Conservation (phyloP, 2,797 vertebrate genomes). For the Prunella strophiata region DNA sequence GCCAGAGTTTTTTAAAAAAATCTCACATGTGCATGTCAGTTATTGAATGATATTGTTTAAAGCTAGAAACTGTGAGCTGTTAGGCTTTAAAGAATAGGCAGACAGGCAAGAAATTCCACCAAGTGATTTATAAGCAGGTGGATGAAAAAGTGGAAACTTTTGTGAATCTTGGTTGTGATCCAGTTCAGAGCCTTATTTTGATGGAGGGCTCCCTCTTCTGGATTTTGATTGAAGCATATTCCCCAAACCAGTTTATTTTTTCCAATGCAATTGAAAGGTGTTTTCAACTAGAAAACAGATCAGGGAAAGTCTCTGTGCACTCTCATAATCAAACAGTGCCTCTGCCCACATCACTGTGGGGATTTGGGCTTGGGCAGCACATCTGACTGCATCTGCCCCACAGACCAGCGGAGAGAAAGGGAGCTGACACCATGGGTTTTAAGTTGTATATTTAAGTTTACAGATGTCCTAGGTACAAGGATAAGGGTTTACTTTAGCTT, state of each 20-base stretch:
- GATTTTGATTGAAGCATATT: background rate
- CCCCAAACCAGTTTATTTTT: background rate
- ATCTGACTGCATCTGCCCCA: background rate
- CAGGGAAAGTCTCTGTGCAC: background rate
- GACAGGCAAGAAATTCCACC: slow-evolving; percentile 51
- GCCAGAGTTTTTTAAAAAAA: background rate
- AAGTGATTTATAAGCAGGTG: slow-evolving; percentile 49
- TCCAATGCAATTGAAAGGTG: background rate
- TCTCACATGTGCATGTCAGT: background rate
- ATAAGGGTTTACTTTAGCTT: background rate
- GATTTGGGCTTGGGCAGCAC: background rate
- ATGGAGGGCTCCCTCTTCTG: slow-evolving; percentile 75
- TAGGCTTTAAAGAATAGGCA: slow-evolving; percentile 48
- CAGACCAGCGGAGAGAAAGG: background rate
- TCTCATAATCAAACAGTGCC: background rate
- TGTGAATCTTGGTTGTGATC: background rate
- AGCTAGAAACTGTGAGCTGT: slow-evolving; percentile 13
- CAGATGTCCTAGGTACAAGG: background rate
- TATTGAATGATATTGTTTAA: slow-evolving; percentile 39
- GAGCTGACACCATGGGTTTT: background rate
- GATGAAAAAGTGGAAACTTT: slow-evolving; percentile 52
- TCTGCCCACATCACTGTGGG: background rate
- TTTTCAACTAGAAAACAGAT: background rate
- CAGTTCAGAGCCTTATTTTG: slow-evolving; percentile 29
- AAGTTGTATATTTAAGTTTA: background rate